Evolutionary conservation across 2,888 invertebrate species (phyloP).

Genomic region (Ferdinandea cuprea): DNA sequence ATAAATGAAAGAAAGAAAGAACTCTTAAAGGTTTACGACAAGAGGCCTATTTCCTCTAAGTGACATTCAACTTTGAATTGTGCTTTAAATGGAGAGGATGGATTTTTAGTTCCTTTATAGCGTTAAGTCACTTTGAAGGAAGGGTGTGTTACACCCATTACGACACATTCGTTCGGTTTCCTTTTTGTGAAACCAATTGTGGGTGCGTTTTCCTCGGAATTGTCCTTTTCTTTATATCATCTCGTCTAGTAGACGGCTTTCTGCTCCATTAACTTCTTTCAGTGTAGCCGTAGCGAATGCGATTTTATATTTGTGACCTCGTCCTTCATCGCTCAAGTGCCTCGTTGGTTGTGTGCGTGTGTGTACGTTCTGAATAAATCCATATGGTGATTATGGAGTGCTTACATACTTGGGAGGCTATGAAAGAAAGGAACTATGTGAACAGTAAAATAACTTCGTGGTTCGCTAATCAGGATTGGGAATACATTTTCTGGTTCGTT

Average conservation of each 20-base stretch:
- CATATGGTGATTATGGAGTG: constrained; percentile 40
- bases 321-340: constrained; percentile 17
- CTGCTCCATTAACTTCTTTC: constrained; percentile 70
- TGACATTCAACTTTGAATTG: constrained; percentile 62
- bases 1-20: constrained; percentile 4
- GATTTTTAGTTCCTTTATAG: constrained; percentile 50
- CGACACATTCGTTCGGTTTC: constrained; percentile 54
- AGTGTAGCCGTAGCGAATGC: constrained; percentile 52
- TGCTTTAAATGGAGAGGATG: constrained; percentile 40
- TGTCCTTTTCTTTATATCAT: constrained; percentile 66
- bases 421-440: constrained; percentile 3
- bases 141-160: constrained; percentile 43
- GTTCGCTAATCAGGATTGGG: constrained; percentile 45
- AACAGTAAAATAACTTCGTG: constrained; percentile 26
- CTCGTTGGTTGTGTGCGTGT: background rate
- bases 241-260: constrained; percentile 65
- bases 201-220: constrained; percentile 53
- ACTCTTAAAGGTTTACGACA: constrained; percentile 21
- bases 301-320: constrained; percentile 60
- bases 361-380: constrained; percentile 24
- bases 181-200: constrained; percentile 61
- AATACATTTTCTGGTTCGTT: constrained; percentile 58
- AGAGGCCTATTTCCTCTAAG: constrained; percentile 54
- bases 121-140: constrained; percentile 42
- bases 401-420: constrained; percentile 23